Evolutionary conservation across 2,797 vertebrate genomes (phyloP).

Genomic region (Ctenopoma kingsleyae): DNA sequence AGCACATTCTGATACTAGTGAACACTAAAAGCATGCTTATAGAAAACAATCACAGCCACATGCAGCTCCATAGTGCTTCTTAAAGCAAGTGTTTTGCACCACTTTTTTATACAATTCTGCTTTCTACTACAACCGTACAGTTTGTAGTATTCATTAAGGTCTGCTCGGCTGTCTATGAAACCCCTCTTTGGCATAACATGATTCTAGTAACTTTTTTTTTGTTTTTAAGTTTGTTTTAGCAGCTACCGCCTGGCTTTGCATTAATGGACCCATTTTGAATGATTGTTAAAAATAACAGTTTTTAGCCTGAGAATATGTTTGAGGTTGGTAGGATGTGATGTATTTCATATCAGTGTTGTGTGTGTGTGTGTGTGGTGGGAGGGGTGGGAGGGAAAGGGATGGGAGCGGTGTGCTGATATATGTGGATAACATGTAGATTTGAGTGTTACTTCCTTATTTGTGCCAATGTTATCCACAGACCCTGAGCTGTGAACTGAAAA

Average conservation of each 20-base stretch:
- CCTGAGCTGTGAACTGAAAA: slow-evolving; percentile 77
- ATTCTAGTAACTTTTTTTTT: slow-evolving; percentile 46
- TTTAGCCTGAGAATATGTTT: slow-evolving; percentile 63
- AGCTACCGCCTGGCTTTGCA: slow-evolving; percentile 59
- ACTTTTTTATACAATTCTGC: slow-evolving; percentile 63
- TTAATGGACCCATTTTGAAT: slow-evolving; percentile 52
- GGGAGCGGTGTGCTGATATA: slow-evolving; percentile 32
- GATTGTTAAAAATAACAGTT: slow-evolving; percentile 49
- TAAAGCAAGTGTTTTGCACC: slow-evolving; percentile 48
- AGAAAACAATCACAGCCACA: slow-evolving; percentile 32
- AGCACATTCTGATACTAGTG: slow-evolving; percentile 70
- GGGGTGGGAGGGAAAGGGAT: too few relatives aligned
- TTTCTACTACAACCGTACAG: slow-evolving; percentile 63
- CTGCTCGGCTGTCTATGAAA: slow-evolving; percentile 49
- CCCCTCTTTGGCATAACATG: slow-evolving; percentile 48
- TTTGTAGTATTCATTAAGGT: slow-evolving; percentile 70
- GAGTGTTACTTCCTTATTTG: slow-evolving; percentile 73
- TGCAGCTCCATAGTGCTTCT: slow-evolving; percentile 48
- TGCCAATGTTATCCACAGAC: slow-evolving; percentile 79
- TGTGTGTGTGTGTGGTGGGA: background rate
- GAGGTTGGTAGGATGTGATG: slow-evolving; percentile 60
- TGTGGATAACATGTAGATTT: slow-evolving; percentile 63
- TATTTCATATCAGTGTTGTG: slow-evolving; percentile 67
- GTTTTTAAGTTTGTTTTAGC: slow-evolving; percentile 48
- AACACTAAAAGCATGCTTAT: slow-evolving; percentile 76